Conservation (phyloP, 2,113 vertebrate species). For the Sceloporus undulatus region DNA sequence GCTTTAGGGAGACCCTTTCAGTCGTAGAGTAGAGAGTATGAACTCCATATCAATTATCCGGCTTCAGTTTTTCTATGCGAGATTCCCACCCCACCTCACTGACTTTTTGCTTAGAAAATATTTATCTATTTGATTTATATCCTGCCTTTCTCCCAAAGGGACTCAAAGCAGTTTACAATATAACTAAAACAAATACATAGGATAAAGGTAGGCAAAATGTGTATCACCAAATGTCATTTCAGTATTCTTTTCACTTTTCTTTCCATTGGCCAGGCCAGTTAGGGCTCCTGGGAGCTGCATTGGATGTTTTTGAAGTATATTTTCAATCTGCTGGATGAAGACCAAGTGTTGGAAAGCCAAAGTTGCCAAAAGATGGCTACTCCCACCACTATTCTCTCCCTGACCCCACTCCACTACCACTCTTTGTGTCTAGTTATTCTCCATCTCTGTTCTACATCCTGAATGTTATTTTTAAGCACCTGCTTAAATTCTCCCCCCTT, state of each 20-base stretch:
- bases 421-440: not conserved
- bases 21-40: not conserved
- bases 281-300: not conserved
- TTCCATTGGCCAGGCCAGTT: not conserved
- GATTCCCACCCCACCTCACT: not conserved
- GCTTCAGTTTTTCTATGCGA: not conserved
- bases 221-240: no score
- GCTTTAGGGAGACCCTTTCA: no score
- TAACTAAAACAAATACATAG: not conserved
- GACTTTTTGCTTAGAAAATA: not conserved
- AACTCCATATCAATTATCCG: not conserved
- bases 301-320: not conserved
- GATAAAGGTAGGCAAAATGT: no score
- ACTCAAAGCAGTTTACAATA: not conserved
- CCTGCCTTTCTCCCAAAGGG: not conserved
- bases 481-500: constrained; percentile 3
- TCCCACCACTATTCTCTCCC: no score
- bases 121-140: not conserved
- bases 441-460: not conserved
- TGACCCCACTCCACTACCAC: not conserved
- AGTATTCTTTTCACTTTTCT: no score
- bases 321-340: not conserved
- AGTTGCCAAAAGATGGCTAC: not conserved
- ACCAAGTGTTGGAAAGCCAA: not conserved
- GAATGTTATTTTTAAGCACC: constrained; percentile 13